Evolutionary conservation across 2,888 invertebrate species (phyloP).

Genomic region (Leptopilina myrica): DNA sequence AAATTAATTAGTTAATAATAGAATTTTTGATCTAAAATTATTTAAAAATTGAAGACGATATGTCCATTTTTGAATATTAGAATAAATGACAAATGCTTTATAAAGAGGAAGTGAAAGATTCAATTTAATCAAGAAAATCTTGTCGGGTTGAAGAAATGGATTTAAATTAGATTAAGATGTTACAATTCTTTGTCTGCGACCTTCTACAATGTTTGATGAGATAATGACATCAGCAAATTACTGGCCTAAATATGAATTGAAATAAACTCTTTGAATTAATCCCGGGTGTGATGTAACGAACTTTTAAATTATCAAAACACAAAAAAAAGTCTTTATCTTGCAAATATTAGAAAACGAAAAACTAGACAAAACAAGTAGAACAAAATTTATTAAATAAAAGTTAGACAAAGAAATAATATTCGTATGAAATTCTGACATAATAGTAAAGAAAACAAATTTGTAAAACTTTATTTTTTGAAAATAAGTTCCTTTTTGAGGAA

Average conservation of each 20-base stretch:
- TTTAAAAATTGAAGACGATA: no score
- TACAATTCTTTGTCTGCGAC: not conserved
- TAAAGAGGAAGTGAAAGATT: no score
- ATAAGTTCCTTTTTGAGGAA: no score
- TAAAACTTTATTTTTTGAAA: no score
- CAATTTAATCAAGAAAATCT: no score
- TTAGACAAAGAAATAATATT: no score
- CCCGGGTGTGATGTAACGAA: constrained; percentile 1
- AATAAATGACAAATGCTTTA: no score
- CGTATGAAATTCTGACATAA: no score
- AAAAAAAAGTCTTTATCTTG: not conserved
- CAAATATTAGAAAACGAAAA: not conserved
- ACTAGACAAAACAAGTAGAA: not conserved
- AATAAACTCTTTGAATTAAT: not conserved
- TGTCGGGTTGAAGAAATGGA: not conserved
- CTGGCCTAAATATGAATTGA: constrained; percentile 15
- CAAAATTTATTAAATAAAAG: not conserved
- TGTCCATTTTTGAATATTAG: no score
- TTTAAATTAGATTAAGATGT: not conserved
- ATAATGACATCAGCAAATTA: constrained; percentile 31
- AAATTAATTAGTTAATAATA: no score
- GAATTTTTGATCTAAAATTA: no score
- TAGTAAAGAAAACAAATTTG: no score
- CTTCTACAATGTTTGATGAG: constrained; percentile 13
- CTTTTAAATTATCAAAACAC: not conserved